Base-by-base conservation (phyloP, 2,797 vertebrate genomes). In the Diplodus sargus region DNA sequence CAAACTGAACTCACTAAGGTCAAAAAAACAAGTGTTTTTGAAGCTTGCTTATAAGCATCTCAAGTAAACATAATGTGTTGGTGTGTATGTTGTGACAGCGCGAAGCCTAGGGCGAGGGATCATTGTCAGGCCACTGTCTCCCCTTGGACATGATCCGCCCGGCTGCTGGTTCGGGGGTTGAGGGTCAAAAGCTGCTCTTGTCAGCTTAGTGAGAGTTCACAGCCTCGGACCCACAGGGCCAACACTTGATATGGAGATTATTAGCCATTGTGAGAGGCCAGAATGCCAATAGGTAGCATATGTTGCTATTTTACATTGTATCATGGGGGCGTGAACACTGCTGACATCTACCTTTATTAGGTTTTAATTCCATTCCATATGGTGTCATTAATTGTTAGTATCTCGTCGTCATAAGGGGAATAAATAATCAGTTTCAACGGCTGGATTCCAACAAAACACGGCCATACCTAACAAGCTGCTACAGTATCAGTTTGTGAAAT, bases 111-210 rank as follows among this genome's bases (percentile, higher is more conserved):
- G 81, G 88, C 23, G 25, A 75, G 70, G 67, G 79, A 82, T 88
- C 81, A 68, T 81, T 83, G 84, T 90, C 86, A 79, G 81, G 81
- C 67, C 73, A 48, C 81, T 76, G 60, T 81, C 74, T 87, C 78
- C 81, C 83, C 34, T 79, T 20, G 80, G 88, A 90, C 82, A 77
- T 63, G 76, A 85, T 78, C 85, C 9, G 73, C 63, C 74, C 63
- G 85, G 68, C 81, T 78, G 74, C 84, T 79, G 84, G 83, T 88
- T 67, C 23, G 61, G 83, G 39, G 88, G 83, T 84, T 63, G 62
- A 72, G 76, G 91, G 92, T 91, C 86, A 91, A 87, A 89, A 85
- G 82, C 89, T 90, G 85, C 70, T 91, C 85, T 82, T 90, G 89
- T 92, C 90, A 83, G 78, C 85, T 90, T 79, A 89, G 83, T 76